phyloP scores from a whole-genome alignment of 2,888 invertebrate genomes.

The Notocelia uddmanniana region DNA sequence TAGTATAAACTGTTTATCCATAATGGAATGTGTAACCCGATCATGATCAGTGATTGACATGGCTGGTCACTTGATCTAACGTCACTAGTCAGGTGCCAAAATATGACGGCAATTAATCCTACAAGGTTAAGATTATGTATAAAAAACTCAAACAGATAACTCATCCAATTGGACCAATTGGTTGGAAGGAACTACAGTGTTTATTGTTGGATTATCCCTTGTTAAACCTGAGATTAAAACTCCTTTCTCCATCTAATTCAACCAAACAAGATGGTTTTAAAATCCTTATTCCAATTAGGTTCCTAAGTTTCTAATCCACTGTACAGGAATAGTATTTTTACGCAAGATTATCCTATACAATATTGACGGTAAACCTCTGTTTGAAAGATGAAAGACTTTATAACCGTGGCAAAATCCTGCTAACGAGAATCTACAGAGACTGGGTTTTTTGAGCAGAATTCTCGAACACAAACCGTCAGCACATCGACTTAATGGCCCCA shows the following conservation, averaged over 20 bases:
- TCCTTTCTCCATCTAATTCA: no score
- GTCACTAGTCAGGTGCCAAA: slow-evolving; percentile 16
- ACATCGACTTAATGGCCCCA: background rate
- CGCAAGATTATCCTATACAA: background rate
- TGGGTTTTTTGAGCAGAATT: background rate
- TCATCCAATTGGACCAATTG: no score
- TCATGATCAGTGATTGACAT: slow-evolving; percentile 14
- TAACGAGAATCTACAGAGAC: background rate
- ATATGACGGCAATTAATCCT: slow-evolving; percentile 5
- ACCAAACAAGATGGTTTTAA: no score
- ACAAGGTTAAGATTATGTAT: slow-evolving; percentile 1
- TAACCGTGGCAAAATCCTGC: background rate
- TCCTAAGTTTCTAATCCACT: background rate
- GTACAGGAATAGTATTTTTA: background rate
- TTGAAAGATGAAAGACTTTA: no score
- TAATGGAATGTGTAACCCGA: slow-evolving; percentile 27
- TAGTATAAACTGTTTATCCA: slow-evolving; percentile 24
- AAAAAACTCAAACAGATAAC: background rate
- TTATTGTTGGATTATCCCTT: no score
- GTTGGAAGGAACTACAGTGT: no score
- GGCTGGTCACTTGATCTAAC: slow-evolving; percentile 10
- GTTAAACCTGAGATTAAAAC: no score
- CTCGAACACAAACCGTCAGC: background rate
- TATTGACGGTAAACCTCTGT: background rate
- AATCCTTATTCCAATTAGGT: no score